Evolutionary conservation across 2,797 vertebrate genomes (phyloP).

Genomic region (Ceyx erithaca): DNA sequence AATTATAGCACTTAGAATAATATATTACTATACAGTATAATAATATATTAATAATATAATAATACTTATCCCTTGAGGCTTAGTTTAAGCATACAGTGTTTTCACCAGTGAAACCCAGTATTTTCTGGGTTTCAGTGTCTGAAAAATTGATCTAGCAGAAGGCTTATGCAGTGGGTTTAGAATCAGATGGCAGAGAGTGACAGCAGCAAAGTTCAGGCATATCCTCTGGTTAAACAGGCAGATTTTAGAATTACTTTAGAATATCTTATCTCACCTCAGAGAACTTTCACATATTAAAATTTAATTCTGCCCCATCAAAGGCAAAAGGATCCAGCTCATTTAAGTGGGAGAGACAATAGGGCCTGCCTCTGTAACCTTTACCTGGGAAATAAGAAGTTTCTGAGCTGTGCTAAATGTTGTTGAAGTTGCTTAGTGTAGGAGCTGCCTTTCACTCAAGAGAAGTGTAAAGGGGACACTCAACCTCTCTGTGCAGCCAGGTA

Average conservation of each 20-base stretch:
- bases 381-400: background rate
- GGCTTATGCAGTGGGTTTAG: background rate
- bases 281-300: background rate
- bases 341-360: background rate
- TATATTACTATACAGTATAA: background rate
- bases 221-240: background rate
- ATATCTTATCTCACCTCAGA: background rate
- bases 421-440: background rate
- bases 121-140: background rate
- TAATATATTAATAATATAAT: background rate
- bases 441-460: background rate
- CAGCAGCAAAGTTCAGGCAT: background rate
- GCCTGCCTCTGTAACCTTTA: background rate
- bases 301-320: background rate
- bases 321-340: background rate
- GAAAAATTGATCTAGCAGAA: background rate
- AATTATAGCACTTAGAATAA: background rate
- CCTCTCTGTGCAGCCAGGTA: background rate
- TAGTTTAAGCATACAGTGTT: background rate
- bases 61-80: background rate
- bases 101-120: background rate
- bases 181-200: background rate
- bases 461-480: background rate
- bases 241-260: background rate
- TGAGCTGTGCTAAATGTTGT: background rate